Conservation (phyloP, 2,797 vertebrate species). For the Tamandua tetradactyla region DNA sequence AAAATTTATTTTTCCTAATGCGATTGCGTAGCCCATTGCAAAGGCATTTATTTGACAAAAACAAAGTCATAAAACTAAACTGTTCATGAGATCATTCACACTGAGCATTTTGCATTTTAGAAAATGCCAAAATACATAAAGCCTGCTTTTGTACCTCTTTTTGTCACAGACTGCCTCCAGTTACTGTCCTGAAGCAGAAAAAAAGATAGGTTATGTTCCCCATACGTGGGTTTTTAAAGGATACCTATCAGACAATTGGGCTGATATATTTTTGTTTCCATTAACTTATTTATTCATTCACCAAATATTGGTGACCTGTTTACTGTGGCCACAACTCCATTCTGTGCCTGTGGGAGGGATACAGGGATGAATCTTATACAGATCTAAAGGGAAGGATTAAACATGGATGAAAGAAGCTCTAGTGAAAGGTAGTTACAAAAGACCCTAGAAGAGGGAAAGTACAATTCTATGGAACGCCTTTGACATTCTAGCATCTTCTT, state of each 20-base stretch:
- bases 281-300: neutral
- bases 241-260: neutral
- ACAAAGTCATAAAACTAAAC: constrained; percentile 6
- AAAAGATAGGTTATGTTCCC: neutral
- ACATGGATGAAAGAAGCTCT: neutral
- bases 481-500: neutral
- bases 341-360: neutral
- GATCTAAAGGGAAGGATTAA: neutral
- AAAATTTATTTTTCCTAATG: neutral
- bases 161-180: neutral
- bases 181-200: constrained; percentile 8
- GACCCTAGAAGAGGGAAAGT: neutral
- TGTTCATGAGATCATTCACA: neutral
- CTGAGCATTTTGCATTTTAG: neutral
- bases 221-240: neutral
- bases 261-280: neutral
- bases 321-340: neutral
- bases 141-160: neutral
- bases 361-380: neutral
- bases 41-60: constrained; percentile 31
- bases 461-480: neutral
- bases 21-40: neutral
- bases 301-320: neutral
- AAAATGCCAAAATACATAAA: neutral
- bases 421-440: neutral